These are phyloP conservation scores for Sitobion miscanthi DNA, from an alignment of 1,140 invertebrate genomes.

Conservation along the genomic window DNA sequence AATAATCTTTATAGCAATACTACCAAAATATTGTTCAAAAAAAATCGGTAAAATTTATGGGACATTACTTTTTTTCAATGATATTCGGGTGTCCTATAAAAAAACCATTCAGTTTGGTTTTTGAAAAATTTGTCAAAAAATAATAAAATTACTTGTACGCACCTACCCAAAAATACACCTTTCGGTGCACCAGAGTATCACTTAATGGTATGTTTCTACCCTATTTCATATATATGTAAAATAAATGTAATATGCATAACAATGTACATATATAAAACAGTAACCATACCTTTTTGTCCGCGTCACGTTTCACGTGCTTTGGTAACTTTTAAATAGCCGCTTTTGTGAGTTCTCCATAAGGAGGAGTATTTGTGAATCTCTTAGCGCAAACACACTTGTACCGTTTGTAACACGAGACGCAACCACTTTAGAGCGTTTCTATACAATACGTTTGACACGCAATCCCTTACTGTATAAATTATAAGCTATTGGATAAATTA, in stretches of 20 bases:
- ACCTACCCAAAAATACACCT: background rate
- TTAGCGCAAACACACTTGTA: constrained; percentile 1
- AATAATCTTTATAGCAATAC: no score
- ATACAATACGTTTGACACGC: background rate
- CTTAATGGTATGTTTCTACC: background rate
- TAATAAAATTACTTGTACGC: background rate
- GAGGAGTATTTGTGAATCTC: background rate
- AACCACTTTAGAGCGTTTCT: background rate
- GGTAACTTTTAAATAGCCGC: constrained; percentile 18
- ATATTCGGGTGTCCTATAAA: background rate
- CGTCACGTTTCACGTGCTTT: constrained; percentile 1
- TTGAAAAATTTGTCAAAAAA: background rate
- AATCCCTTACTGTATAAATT: constrained; percentile 12
- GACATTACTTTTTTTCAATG: no score
- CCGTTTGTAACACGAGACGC: background rate
- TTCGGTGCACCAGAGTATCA: background rate
- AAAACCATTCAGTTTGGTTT: background rate
- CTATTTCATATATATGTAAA: background rate
- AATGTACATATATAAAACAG: background rate
- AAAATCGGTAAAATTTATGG: no score
- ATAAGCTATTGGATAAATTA: background rate
- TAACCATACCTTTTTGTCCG: background rate
- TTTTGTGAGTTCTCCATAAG: constrained; percentile 22
- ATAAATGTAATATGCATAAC: background rate
- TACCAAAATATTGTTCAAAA: no score